Conservation (phyloP, 2,797 vertebrate species). For the Aselliscus stoliczkanus region DNA sequence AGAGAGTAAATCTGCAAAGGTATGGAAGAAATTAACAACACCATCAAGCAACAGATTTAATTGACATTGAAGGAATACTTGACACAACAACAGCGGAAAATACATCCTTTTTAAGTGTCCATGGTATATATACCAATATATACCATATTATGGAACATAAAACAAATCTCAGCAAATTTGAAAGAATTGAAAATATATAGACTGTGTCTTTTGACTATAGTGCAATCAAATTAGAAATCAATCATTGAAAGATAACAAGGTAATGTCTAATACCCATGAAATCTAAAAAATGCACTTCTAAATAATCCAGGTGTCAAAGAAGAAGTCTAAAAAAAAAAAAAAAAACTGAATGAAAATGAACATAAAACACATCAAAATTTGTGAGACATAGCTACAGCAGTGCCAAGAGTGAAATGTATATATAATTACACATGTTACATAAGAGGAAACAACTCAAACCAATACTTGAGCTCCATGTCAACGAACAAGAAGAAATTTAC, state of each 20-base stretch:
- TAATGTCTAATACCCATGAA: background rate
- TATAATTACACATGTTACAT: background rate
- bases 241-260: background rate
- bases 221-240: background rate
- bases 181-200: background rate
- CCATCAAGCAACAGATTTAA: background rate
- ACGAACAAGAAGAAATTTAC: background rate
- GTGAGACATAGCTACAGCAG: background rate
- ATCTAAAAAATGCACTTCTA: background rate
- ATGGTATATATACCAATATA: background rate
- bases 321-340: background rate
- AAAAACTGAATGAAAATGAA: background rate
- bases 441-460: background rate
- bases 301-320: background rate
- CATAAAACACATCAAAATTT: background rate
- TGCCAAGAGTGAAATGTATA: background rate
- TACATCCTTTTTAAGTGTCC: background rate
- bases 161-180: background rate
- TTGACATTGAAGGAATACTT: background rate
- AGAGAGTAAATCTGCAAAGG: background rate
- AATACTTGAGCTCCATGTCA: background rate
- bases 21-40: background rate
- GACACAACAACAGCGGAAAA: background rate
- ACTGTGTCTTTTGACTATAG: background rate
- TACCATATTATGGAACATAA: background rate